Evolutionary conservation across 2,113 vertebrate genomes (phyloP), one percentile per base, ranked within the genome.

Genomic region (Scalopus aquaticus): DNA sequence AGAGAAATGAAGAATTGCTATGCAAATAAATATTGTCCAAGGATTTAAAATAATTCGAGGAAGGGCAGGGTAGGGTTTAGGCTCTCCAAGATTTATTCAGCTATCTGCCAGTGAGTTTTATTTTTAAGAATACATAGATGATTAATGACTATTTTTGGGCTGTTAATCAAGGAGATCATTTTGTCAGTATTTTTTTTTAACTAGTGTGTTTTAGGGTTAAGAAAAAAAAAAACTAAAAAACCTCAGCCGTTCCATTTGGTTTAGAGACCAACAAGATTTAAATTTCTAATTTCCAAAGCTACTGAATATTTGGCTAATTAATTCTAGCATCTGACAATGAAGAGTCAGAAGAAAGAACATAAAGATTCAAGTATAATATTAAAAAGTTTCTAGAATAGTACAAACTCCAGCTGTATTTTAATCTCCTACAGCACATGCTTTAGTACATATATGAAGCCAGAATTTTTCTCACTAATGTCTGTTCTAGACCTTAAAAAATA

Each of bases 241-340:
- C 16, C 20, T 92, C 49, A 85, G 67, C 20, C 73, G 26, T 88
- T 92, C n/a, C 77, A 88, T 90, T 94, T 95, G 60, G 67, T 88
- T 88, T 95, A 85, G 51, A 37, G 12, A 93, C 24, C 72, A 90
- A 44, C 3, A 76, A 95, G 85, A 91, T 78, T 91, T 88, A 88
- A 86, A 95, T 92, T 90, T 96, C 62, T 95, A 83, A 94, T 88
- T 95, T 95, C 39, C 88, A 96, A 93, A 95, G 83, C 87, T 77
- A 76, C 22, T 96, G 64, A 19, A 94, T 86, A 88, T 93, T 94
- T 96, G 90, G n/a, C 94, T 78, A 62, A 93, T 97, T 91, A 94
- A 91, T 87, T 76, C 58, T 78, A 92, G 67, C 78, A 90, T 78
- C 73, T 96, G 91, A 96, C 69, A 73, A 89, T 56, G 74, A 93